phyloP scores from a whole-genome alignment of 2,113 vertebrate genomes.

The Tychaedon coryphoeus region DNA sequence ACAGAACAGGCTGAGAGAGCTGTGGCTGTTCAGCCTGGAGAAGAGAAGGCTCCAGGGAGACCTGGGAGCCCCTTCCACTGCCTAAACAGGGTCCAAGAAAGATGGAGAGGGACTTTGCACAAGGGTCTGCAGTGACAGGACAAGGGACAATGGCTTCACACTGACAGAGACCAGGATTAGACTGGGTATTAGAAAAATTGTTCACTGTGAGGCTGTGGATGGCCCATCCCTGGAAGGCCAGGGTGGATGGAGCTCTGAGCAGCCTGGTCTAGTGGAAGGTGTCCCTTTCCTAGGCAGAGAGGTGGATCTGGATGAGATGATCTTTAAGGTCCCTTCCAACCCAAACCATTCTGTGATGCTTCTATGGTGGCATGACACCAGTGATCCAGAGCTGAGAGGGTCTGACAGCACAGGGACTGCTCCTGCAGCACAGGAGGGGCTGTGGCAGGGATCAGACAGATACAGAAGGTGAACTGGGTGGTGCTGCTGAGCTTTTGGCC shows the following conservation, averaged over 20 bases:
- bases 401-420: not conserved
- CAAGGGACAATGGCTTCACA: not conserved
- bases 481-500: too few species aligned
- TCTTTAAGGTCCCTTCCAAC: not conserved
- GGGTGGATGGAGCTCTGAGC: not conserved
- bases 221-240: not conserved
- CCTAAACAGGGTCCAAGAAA: not conserved
- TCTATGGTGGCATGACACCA: accelerated
- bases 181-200: not conserved
- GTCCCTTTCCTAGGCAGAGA: not conserved
- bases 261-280: not conserved
- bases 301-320: not conserved
- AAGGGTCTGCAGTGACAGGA: not conserved
- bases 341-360: not conserved
- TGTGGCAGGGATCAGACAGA: too few species aligned
- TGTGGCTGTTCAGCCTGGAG: not conserved
- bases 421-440: accelerated
- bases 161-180: not conserved
- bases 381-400: not conserved
- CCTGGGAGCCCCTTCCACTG: not conserved
- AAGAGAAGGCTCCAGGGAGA: not conserved
- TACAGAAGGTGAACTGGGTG: too few species aligned
- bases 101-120: not conserved
- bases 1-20: not conserved
- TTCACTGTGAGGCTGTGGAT: not conserved